Evolutionary conservation across 1,140 invertebrate genomes (phyloP), one percentile per base, ranked within the genome.

Genomic region (Pseudobourletiella spinata): DNA sequence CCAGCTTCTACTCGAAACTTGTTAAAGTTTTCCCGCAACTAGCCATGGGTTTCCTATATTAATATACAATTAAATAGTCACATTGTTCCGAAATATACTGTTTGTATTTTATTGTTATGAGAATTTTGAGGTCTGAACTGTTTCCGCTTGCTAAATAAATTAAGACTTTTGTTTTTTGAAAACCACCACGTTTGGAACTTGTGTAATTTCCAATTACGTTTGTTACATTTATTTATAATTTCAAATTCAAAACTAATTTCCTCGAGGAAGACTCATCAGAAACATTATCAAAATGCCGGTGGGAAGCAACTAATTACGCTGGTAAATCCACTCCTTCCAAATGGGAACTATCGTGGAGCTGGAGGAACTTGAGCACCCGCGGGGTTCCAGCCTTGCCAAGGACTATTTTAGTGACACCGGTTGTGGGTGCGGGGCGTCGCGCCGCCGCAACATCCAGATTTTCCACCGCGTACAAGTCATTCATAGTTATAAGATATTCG

Each of bases 401-500:
- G 2, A 28, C 22, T 14, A 59, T 59, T 22, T 59, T 18, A 4
- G 44, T 59, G 2, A 59, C 42, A 18, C 43, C 57, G 3, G 57
- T 59, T 6, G 57, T 59, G 6, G 57, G 57, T 22, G 57, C 57
- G 2, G 57, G 57, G 20, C 30, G n/a, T 24, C 57, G 48, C 22
- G 57, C 57, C 8, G 32, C 8, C 6, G n/a, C 30, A 18, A 28
- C 2, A 32, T 59, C 46, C 43, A n/a, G 51, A 22, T 59, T 51
- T 32, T 59, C 57, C 26, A 59, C 15, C 18, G 3, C 18, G 22
- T 59, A 59, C 44, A 50, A 4, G 3, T 26, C 24, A 14, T 8
- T 3, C 48, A n/a, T 26, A 2, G 44, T 22, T 24, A 58, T 39
- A 2, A 59, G 18, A 39, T 59, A 44, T 29, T 59, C 57, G n/a